Evolutionary conservation across 2,113 vertebrate genomes (phyloP).

Genomic region (Amblyopsis rosae): DNA sequence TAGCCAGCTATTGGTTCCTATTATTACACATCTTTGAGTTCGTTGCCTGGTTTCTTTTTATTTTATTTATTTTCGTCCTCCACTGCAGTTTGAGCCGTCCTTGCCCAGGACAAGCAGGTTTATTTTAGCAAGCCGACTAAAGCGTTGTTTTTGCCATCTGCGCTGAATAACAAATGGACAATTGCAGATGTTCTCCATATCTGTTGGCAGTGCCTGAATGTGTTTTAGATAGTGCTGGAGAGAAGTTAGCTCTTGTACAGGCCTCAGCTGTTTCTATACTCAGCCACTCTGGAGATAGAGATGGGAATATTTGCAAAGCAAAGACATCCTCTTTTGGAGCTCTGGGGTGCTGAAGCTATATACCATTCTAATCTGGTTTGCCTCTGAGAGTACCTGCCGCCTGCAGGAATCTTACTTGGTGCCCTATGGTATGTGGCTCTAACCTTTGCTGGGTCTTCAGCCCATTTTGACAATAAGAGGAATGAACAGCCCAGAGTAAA

Average conservation of each 20-base stretch:
- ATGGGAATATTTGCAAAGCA: conserved; percentile 19
- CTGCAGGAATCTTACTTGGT: neutral
- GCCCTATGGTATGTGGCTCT: conserved; percentile 6
- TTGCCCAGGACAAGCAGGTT: conserved; percentile 22
- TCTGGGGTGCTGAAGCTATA: neutral
- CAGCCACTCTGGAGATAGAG: conserved; percentile 1
- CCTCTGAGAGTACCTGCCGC: neutral
- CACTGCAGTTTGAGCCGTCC: conserved; percentile 23
- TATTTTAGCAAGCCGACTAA: conserved; percentile 10
- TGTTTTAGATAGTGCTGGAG: conserved; percentile 18
- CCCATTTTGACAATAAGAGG: conserved; percentile 8
- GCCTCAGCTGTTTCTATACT: conserved; percentile 31
- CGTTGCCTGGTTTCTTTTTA: neutral
- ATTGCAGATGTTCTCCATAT: conserved; percentile 25
- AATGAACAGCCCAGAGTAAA: neutral
- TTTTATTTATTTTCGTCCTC: neutral
- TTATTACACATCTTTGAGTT: neutral
- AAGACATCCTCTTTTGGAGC: conserved; percentile 16
- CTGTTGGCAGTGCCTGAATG: conserved; percentile 1
- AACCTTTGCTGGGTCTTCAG: conserved; percentile 10
- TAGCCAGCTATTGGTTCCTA: neutral
- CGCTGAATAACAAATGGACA: conserved; percentile 25
- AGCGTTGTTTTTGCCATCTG: conserved; percentile 21
- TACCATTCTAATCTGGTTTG: neutral
- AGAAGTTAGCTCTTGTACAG: conserved; percentile 17